Evolutionary conservation across 2,113 vertebrate genomes (phyloP), one percentile per base, ranked within the genome.

Genomic region (Myiagra hebetior): DNA sequence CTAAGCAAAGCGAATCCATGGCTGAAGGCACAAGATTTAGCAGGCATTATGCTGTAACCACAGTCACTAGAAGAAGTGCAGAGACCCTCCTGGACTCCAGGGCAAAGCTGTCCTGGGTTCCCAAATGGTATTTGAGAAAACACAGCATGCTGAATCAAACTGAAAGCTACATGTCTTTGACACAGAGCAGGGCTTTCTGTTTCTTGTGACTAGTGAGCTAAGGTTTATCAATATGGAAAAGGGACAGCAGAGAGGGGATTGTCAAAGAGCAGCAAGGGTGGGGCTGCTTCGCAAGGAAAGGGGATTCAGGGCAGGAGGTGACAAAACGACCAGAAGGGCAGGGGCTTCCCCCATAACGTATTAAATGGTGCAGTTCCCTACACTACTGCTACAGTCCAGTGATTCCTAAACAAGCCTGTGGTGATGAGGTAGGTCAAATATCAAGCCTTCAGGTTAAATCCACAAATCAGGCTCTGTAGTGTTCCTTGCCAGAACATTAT

Each of bases 281-380:
- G 39, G 50, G 11, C 23, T 70, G 65, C 56, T 67, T 6, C 1
- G 23, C 22, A 31, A 84, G 27, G 35, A 33, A 64, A 59, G 13
- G 9, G 15, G 7, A 63, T 13, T 4, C 28, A 39, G 30, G 42
- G 27, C 62, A 65, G 47, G 27, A 85, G 33, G 19, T 16, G 22
- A 68, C 31, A 74, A 59, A 2, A 80, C 72, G 47, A n/a, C 12
- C 39, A 75, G 50, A 8, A 67, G 11, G 14, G 42, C n/a, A 53
- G 33, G 2, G 8, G 9, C 13, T 13, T 72, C 27, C 16, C 4
- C 0, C 0, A 2, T 37, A 42, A 33, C 26, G 20, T 9, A 4
- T 44, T 44, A 31, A 50, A 5, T 47, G 33, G 39, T 50, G 22
- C 17, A 22, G 22, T 20, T 59, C 42, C n/a, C 37, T 73, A 8